A percentile compares a stretch with the other conserved stretches of the same genome.
These are phyloP conservation scores for Chymomyza amoena DNA, from an alignment of 2,888 invertebrate genomes.

Conservation along the genomic window DNA sequence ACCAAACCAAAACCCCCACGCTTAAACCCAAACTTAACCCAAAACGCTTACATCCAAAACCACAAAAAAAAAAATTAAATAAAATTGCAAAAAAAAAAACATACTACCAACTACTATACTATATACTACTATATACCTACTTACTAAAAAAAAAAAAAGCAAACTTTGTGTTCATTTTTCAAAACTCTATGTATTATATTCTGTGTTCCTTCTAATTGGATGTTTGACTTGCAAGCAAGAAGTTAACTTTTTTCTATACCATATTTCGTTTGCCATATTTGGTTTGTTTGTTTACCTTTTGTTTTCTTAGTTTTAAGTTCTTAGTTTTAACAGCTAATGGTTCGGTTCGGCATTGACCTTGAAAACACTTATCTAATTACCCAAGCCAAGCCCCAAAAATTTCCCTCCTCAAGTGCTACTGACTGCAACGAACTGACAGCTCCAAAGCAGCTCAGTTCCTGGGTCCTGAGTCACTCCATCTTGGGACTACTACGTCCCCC, in stretches of 20 bases:
- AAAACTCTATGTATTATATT: slow-evolving; percentile 58
- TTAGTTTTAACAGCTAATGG: slow-evolving; percentile 26
- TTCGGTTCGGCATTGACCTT: slow-evolving; percentile 51
- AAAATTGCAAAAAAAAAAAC: slow-evolving; percentile 34
- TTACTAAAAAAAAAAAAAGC: slow-evolving; percentile 3
- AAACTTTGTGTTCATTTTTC: slow-evolving; percentile 45
- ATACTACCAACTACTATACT: slow-evolving; percentile 49
- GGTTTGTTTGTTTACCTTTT: slow-evolving; percentile 33
- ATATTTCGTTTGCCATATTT: slow-evolving; percentile 19
- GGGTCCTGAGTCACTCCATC: background rate
- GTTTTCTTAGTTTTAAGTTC: slow-evolving; percentile 30
- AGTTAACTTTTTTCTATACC: slow-evolving; percentile 37
- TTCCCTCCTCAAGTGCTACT: background rate
- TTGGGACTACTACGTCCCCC: background rate
- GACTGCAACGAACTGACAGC: slow-evolving; percentile 20
- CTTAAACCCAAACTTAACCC: slow-evolving; percentile 18
- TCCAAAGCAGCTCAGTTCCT: background rate
- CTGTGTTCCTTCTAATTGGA: slow-evolving; percentile 66
- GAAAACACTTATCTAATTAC: slow-evolving; percentile 66
- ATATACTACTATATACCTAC: slow-evolving; percentile 32
- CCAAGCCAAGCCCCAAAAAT: slow-evolving; percentile 19
- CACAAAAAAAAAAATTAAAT: background rate
- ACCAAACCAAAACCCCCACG: background rate
- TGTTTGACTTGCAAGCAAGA: slow-evolving; percentile 70
- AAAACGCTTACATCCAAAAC: slow-evolving; percentile 54